Evolutionary conservation across 1,140 invertebrate species (phyloP).

Genomic region (Apis mellifera): DNA sequence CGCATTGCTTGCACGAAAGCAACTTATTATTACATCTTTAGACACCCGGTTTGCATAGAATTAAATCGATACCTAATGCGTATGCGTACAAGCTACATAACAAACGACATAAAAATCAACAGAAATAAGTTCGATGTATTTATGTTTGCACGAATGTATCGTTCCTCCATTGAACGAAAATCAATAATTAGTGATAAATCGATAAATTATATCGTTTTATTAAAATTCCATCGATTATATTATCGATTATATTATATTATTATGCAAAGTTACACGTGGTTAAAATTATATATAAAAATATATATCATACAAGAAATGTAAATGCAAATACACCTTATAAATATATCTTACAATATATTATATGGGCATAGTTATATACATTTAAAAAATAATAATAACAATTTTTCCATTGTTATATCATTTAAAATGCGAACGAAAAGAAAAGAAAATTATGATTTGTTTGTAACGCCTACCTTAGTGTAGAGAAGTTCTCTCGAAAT

Average conservation of each 20-base stretch:
- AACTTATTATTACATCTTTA: background rate
- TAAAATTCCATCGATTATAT: background rate
- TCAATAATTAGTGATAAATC: too few species aligned
- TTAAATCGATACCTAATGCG: constrained; percentile 26
- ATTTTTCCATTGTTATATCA: too few species aligned
- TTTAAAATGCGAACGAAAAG: background rate
- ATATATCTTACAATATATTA: too few species aligned
- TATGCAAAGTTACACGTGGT: background rate
- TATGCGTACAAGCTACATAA: constrained; percentile 26
- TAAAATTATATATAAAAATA: background rate
- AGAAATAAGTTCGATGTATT: background rate
- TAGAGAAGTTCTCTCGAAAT: constrained; percentile 89
- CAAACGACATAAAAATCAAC: constrained; percentile 12
- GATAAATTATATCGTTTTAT: too few species aligned
- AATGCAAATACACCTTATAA: too few species aligned
- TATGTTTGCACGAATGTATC: background rate
- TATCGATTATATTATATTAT: background rate
- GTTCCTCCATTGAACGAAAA: too few species aligned
- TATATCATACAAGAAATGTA: too few species aligned
- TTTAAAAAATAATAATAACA: too few species aligned
- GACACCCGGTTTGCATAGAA: constrained; percentile 7
- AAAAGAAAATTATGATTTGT: background rate
- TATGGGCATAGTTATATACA: too few species aligned
- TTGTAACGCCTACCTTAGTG: constrained; percentile 84
- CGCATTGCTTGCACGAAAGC: background rate